A percentile compares a stretch with the other conserved stretches of the same genome.
phyloP scores from a whole-genome alignment of 2,113 vertebrate species.

The Thamnophis sirtalis region DNA sequence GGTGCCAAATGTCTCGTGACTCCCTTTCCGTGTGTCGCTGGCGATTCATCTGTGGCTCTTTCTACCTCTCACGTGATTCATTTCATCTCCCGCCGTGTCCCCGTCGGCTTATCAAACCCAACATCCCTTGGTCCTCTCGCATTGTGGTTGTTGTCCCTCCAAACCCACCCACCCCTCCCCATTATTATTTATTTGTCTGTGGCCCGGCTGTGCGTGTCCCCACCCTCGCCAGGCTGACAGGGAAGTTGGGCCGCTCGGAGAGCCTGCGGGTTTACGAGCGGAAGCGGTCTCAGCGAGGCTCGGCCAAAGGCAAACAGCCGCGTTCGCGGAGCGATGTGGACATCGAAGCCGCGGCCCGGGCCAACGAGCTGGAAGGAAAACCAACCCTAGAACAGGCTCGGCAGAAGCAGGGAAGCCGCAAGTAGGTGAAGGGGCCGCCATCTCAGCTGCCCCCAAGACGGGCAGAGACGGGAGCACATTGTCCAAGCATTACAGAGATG shows the following conservation, averaged over 20 bases:
- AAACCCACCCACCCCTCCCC: too few species aligned
- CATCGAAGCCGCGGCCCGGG: conserved; percentile 72
- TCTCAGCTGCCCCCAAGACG: background rate
- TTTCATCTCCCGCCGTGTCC: background rate
- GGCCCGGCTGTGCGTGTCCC: conserved; percentile 27
- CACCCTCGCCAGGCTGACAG: conserved; percentile 54
- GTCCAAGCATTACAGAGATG: background rate
- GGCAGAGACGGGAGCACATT: background rate
- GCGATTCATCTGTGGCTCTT: background rate
- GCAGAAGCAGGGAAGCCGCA: conserved; percentile 23
- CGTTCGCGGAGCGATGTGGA: conserved; percentile 93
- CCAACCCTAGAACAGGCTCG: conserved; percentile 19
- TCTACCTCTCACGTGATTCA: background rate
- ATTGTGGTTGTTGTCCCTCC: background rate
- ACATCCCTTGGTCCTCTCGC: background rate
- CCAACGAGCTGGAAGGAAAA: conserved; percentile 40
- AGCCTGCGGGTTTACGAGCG: conserved; percentile 84
- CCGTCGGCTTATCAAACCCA: background rate
- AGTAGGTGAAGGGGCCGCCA: conserved; percentile 31
- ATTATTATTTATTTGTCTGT: background rate
- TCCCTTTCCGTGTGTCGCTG: background rate
- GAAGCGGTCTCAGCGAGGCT: conserved; percentile 79
- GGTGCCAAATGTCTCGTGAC: background rate
- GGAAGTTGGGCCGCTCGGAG: conserved; percentile 81
- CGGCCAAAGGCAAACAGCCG: conserved; percentile 81